A percentile compares a stretch with the other conserved stretches of the same genome.
These are phyloP conservation scores for Fregata magnificens DNA, from an alignment of 2,113 vertebrate species.

Conservation along the genomic window DNA sequence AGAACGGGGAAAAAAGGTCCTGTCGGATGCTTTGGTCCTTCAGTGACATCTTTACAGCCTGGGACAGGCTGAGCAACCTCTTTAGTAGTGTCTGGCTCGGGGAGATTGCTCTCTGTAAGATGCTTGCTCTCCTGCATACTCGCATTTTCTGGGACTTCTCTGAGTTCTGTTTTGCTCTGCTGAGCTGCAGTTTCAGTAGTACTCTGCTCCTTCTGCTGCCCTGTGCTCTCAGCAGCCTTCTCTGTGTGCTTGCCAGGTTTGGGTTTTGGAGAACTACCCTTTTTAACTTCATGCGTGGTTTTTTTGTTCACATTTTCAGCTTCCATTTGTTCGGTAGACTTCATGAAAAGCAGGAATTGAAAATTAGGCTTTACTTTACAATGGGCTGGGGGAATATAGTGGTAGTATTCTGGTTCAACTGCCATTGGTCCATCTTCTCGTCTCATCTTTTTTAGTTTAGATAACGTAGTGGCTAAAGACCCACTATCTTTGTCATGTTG, in stretches of 20 bases:
- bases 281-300: conserved; percentile 41
- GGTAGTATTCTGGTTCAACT: conserved; percentile 94
- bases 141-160: neutral
- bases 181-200: conserved; percentile 1
- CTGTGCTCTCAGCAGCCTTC: conserved; percentile 19
- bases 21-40: conserved; percentile 84
- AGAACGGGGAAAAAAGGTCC: conserved; percentile 95
- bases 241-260: conserved; percentile 70
- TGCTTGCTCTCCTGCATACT: conserved; percentile 51
- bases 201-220: conserved; percentile 67
- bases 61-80: conserved; percentile 40
- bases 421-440: conserved; percentile 86
- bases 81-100: conserved; percentile 23
- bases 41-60: conserved; percentile 60
- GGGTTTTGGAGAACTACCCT: conserved; percentile 68
- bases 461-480: conserved; percentile 87
- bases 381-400: conserved; percentile 95
- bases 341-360: conserved; percentile 97
- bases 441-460: conserved; percentile 95
- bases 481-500: conserved; percentile 80
- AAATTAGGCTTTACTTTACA: conserved; percentile 97
- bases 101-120: neutral
- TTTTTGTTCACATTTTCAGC: conserved; percentile 69
- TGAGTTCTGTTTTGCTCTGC: conserved; percentile 56
- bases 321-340: conserved; percentile 88